These are phyloP conservation scores for Heterocephalus glaber DNA, from an alignment of 2,113 vertebrate genomes.

Conservation along the genomic window DNA sequence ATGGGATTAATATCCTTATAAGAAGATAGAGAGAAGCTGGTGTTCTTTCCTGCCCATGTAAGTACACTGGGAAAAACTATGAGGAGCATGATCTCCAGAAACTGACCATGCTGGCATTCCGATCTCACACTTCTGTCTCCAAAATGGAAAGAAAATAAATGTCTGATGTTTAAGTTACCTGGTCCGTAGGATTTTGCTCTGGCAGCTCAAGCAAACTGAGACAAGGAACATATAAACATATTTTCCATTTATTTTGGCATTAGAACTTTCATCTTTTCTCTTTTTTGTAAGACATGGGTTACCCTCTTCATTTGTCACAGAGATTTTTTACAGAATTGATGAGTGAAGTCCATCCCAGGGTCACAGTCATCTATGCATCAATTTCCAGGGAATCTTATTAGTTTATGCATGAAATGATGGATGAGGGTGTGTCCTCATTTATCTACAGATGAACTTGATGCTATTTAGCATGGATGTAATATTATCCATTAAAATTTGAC, in stretches of 20 bases:
- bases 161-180: background rate
- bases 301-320: background rate
- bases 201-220: background rate
- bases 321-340: background rate
- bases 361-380: background rate
- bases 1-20: background rate
- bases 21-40: background rate
- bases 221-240: background rate
- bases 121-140: background rate
- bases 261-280: background rate
- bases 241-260: background rate
- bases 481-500: conserved; percentile 44
- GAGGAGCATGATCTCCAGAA: background rate
- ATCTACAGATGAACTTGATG: background rate
- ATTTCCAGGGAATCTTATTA: background rate
- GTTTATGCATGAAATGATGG: background rate
- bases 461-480: conserved; percentile 24
- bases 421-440: background rate
- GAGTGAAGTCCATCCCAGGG: background rate
- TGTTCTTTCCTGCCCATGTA: background rate
- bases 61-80: background rate
- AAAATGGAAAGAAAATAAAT: background rate
- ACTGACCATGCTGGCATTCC: background rate
- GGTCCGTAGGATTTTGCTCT: background rate
- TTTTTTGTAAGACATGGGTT: background rate